Percentiles rank a stretch among this genome's conserved stretches.
phyloP scores from a whole-genome alignment of 2,888 invertebrate species.

The Leptogaster cylindrica region DNA sequence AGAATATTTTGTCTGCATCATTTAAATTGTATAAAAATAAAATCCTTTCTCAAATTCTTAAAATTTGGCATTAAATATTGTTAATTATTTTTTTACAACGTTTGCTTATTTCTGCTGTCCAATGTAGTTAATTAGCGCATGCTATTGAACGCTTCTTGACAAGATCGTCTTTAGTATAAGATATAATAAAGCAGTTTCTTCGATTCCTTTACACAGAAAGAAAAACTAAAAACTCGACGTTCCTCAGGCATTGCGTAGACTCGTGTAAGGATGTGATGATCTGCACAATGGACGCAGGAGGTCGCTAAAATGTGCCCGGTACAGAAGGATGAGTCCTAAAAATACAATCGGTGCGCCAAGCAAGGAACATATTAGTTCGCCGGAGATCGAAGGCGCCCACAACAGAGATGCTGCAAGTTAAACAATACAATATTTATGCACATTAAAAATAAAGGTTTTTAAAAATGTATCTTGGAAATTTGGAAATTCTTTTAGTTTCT shows the following conservation, averaged over 20 bases:
- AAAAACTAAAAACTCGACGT: slow-evolving; percentile 28
- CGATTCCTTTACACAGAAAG: no score
- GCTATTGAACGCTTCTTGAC: neutral
- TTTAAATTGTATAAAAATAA: slow-evolving; percentile 29
- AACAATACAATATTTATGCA: slow-evolving; percentile 39
- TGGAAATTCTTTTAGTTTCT: no score
- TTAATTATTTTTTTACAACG: slow-evolving; percentile 1
- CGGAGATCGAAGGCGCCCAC: slow-evolving; percentile 67
- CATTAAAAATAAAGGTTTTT: no score
- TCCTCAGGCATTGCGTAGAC: slow-evolving; percentile 44
- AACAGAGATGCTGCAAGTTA: slow-evolving; percentile 60
- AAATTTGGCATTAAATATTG: slow-evolving; percentile 23
- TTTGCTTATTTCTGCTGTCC: neutral
- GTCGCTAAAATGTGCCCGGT: slow-evolving; percentile 65
- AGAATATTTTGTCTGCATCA: slow-evolving; percentile 1
- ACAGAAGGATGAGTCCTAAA: slow-evolving; percentile 64
- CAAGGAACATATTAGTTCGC: slow-evolving; percentile 68
- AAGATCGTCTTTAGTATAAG: no score
- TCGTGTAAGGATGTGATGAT: slow-evolving; percentile 43
- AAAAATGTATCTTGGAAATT: neutral
- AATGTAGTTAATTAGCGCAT: neutral
- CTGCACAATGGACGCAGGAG: slow-evolving; percentile 39
- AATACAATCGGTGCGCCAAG: slow-evolving; percentile 67
- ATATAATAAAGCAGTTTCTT: no score
- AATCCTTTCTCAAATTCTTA: neutral